phyloP scores from a whole-genome alignment of 2,888 invertebrate genomes.

The Labia minor region DNA sequence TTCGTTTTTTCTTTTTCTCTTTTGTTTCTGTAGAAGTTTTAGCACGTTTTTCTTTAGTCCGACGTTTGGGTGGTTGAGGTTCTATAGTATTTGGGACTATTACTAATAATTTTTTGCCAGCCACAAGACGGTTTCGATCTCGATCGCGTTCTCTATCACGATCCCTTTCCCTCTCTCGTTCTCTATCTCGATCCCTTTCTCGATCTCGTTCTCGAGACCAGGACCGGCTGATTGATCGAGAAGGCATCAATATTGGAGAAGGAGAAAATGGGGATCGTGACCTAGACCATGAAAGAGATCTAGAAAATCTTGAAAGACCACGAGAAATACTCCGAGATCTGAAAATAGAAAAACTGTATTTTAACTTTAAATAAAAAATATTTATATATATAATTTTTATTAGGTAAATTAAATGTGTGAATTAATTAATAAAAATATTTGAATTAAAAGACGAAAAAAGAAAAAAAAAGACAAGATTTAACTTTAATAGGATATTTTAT shows the following conservation, averaged over 20 bases:
- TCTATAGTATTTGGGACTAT: constrained; percentile 47
- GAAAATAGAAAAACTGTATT: not conserved
- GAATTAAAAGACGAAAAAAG: too few species aligned
- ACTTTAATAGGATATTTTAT: too few species aligned
- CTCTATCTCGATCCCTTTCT: constrained; percentile 24
- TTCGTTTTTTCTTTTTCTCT: constrained; percentile 29
- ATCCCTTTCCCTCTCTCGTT: constrained; percentile 20
- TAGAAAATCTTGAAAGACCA: constrained; percentile 29
- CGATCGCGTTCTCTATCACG: constrained; percentile 21
- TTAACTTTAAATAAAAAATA: not conserved
- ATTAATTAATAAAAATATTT: too few species aligned
- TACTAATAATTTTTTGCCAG: constrained; percentile 46
- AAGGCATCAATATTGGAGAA: constrained; percentile 21
- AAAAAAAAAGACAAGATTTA: too few species aligned
- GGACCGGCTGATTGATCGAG: constrained; percentile 27
- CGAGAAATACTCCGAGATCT: not conserved
- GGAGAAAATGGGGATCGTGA: constrained; percentile 40
- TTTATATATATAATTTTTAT: not conserved
- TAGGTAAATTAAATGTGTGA: too few species aligned
- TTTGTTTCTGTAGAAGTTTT: constrained; percentile 34
- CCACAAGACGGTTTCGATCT: not conserved
- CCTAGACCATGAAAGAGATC: constrained; percentile 47
- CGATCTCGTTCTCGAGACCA: constrained; percentile 27
- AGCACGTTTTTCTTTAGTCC: constrained; percentile 28
- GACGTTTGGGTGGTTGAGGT: constrained; percentile 33